phyloP scores from a whole-genome alignment of 2,113 vertebrate genomes.

The Trogon surrucura region DNA sequence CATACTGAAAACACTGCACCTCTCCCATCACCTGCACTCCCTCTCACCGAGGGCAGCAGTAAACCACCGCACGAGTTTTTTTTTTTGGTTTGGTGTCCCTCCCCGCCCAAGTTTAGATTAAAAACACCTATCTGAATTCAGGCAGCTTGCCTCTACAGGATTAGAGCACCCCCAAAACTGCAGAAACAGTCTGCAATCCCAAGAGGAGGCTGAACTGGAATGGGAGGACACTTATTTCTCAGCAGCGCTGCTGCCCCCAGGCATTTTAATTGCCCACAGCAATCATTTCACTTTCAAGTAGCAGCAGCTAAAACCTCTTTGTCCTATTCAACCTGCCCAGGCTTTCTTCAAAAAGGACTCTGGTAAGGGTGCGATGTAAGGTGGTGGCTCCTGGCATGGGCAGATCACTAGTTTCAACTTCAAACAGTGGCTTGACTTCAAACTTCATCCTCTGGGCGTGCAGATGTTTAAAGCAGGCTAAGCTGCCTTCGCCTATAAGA shows the following conservation, averaged over 20 bases:
- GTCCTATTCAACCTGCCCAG: not conserved
- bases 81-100: no score
- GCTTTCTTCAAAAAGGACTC: not conserved
- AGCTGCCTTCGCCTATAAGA: not conserved
- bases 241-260: accelerated
- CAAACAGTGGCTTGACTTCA: not conserved
- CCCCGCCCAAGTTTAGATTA: not conserved
- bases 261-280: not conserved
- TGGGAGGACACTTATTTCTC: not conserved
- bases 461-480: not conserved
- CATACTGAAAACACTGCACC: accelerated
- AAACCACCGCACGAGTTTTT: not conserved
- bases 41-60: not conserved
- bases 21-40: accelerated
- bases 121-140: not conserved
- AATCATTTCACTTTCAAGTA: not conserved
- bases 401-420: not conserved
- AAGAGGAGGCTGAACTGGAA: not conserved
- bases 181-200: not conserved
- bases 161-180: not conserved
- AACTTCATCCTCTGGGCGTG: not conserved
- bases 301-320: not conserved
- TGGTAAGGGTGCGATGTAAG: not conserved
- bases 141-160: not conserved
- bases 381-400: not conserved